Base-by-base conservation (phyloP, 1,140 invertebrate species). In the Heliconius melpomene region DNA sequence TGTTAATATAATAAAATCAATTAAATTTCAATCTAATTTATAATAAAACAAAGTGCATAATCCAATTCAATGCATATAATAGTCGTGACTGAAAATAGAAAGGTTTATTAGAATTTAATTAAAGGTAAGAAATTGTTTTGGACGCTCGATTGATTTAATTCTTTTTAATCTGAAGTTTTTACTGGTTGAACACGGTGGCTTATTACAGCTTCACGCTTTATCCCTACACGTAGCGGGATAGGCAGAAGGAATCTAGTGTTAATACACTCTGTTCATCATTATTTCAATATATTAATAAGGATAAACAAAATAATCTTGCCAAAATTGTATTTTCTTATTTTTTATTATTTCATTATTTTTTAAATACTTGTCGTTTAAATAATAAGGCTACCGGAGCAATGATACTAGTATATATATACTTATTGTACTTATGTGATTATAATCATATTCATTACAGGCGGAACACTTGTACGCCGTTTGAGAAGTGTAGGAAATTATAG, bases 311-410 rank as follows among this genome's bases (percentile, higher is more conserved):
- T 7, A 32, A 32, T 32, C 32, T 0, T 32, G 32, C 32, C 6
- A 0, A 32, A 32, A 32, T 32, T 32, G 6, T 32, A 32, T 32
- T 32, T 32, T 32, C 5, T 32, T 32, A 32, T 32, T 32, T 32
- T 32, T 32, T 32, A 32, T 32, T 32, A 32, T 32, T 32, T 32
- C 5, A 32, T 32, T 32, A 32, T 7, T 32, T 32, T 7, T 32
- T 26, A 76, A 70, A 23, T 76, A 70, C 16, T 11, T 72, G 57
- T 74, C 77, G 52, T 18, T 54, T 60, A 77, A 46, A 74, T 54
- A 79, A 79, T 79, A 66, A 79, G 0, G 72, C 46, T 79, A 75
- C 78, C 57, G 57, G 73, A 79, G 75, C 60, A 73, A 66, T 20
- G 38, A 46, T 46, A 75, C n/a, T 54, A 60, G 78, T 79, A 73